A percentile compares a stretch with the other conserved stretches of the same genome.
Evolutionary conservation across 2,113 vertebrate genomes (phyloP).

Genomic region (Cettia cetti): DNA sequence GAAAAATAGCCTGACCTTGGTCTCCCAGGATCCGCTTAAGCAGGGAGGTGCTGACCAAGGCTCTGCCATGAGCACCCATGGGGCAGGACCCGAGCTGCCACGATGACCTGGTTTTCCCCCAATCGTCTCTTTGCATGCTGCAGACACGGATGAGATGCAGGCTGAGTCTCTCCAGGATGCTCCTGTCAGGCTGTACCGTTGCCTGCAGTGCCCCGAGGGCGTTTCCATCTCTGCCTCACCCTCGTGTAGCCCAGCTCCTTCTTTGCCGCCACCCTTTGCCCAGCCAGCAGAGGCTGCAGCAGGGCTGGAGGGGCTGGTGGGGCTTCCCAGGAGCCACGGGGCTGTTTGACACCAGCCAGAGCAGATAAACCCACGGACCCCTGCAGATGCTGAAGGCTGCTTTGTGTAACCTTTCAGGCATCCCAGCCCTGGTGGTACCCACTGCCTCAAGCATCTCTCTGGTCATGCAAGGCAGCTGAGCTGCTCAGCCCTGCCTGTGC

Average conservation of each 20-base stretch:
- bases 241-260: neutral
- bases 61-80: neutral
- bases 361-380: neutral
- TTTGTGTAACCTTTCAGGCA: neutral
- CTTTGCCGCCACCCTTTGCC: neutral
- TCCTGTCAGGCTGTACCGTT: neutral
- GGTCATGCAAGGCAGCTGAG: neutral
- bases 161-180: neutral
- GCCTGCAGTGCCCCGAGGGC: neutral
- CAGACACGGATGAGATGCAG: neutral
- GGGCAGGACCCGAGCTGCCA: neutral
- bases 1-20: neutral
- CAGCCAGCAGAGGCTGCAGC: neutral
- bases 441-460: neutral
- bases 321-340: accelerated
- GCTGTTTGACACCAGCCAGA: neutral
- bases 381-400: neutral
- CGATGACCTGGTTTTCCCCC: neutral
- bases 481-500: neutral
- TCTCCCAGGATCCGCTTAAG: neutral
- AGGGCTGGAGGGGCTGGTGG: neutral
- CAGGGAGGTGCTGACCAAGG: neutral
- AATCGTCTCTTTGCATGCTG: accelerated
- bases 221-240: neutral
- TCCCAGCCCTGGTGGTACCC: neutral